These are phyloP conservation scores for Tetrapedia diversipes DNA, from an alignment of 2,888 invertebrate genomes.

Conservation along the genomic window DNA sequence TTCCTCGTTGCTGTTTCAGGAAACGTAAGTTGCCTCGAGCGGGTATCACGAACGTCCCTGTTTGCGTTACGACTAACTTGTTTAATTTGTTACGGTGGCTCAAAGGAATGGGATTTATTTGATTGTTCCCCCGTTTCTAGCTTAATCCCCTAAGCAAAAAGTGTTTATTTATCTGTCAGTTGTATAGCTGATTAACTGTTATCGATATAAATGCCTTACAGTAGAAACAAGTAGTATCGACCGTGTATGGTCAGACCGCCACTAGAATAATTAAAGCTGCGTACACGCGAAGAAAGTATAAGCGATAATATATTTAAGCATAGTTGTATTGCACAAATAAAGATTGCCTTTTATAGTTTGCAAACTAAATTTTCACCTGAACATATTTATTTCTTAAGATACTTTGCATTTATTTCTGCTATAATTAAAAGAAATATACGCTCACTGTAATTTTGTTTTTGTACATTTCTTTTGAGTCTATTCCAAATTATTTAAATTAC, in stretches of 20 bases:
- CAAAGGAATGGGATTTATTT: background rate
- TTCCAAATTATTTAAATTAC: too few species aligned
- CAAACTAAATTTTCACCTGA: too few species aligned
- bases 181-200: background rate
- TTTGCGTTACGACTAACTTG: slow-evolving; percentile 7
- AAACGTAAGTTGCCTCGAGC: background rate
- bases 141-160: background rate
- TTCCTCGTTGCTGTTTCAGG: background rate
- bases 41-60: background rate
- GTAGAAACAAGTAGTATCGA: background rate
- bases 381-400: too few species aligned
- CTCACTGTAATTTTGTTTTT: too few species aligned
- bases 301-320: too few species aligned
- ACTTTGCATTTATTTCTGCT: too few species aligned
- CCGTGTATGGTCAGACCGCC: background rate
- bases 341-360: too few species aligned
- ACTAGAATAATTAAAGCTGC: background rate
- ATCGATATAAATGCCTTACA: background rate
- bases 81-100: slow-evolving; percentile 12
- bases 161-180: background rate
- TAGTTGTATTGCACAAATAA: too few species aligned
- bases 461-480: too few species aligned
- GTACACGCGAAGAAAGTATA: too few species aligned
- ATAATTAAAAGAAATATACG: too few species aligned
- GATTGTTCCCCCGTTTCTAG: background rate